Evolutionary conservation across 2,797 vertebrate genomes (phyloP).

Genomic region (Monodelphis domestica): DNA sequence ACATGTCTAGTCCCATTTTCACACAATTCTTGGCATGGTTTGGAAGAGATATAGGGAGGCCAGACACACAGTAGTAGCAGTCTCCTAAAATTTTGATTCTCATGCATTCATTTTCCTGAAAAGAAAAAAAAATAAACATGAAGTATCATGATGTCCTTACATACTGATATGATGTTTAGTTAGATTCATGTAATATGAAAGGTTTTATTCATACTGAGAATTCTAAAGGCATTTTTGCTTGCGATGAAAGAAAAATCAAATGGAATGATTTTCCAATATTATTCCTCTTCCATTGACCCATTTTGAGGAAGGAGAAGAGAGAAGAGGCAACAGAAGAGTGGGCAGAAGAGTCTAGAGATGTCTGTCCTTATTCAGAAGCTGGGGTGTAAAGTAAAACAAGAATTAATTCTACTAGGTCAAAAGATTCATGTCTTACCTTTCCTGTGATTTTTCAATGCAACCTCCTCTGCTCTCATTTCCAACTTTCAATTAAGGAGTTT

Average conservation of each 20-base stretch:
- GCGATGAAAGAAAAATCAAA: not conserved
- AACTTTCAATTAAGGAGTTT: not conserved
- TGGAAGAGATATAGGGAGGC: constrained; percentile 95
- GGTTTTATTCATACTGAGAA: not conserved
- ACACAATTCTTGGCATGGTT: constrained; percentile 98
- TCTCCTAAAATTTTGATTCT: constrained; percentile 98
- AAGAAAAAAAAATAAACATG: constrained; percentile 62
- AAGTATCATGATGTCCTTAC: not conserved
- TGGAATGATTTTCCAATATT: not conserved
- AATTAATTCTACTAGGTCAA: not conserved
- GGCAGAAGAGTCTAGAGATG: not conserved
- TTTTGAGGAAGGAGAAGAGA: not conserved
- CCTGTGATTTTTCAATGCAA: not conserved
- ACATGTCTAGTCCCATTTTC: constrained; percentile 99
- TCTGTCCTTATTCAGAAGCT: not conserved
- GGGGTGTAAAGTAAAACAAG: not conserved
- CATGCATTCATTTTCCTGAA: constrained; percentile 98
- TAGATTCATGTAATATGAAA: not conserved
- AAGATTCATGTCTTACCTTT: not conserved
- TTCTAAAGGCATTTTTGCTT: accelerated
- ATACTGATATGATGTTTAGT: not conserved
- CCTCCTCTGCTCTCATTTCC: not conserved
- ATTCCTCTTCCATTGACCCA: accelerated
- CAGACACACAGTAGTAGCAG: constrained; percentile 98
- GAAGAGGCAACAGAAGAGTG: not conserved